phyloP scores from a whole-genome alignment of 2,888 invertebrate genomes.

The Argynnis bischoffii region DNA sequence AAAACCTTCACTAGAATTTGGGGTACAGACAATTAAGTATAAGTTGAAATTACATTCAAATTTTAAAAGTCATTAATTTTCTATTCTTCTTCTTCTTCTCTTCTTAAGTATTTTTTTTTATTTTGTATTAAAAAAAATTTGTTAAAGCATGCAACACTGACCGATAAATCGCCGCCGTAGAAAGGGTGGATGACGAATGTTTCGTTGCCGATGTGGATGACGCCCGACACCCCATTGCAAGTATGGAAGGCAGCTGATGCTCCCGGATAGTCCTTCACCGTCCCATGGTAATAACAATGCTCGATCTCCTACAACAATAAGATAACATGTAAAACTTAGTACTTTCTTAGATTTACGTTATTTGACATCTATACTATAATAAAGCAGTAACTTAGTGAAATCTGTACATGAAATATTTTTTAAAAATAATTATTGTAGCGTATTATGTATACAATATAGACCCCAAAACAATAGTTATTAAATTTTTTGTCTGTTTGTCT shows the following conservation, averaged over 20 bases:
- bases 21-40: too few species aligned
- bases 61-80: too few species aligned
- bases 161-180: slow-evolving; percentile 97
- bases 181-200: slow-evolving; percentile 99
- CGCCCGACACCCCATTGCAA: slow-evolving; percentile 98
- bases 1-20: too few species aligned
- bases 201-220: slow-evolving; percentile 98
- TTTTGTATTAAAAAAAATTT: neutral
- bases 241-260: slow-evolving; percentile 98
- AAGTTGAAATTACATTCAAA: too few species aligned
- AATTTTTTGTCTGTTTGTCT: too few species aligned
- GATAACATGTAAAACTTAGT: slow-evolving; percentile 5
- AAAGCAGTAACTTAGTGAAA: too few species aligned
- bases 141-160: slow-evolving; percentile 83
- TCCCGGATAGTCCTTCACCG: slow-evolving; percentile 97
- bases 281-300: slow-evolving; percentile 99
- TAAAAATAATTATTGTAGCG: too few species aligned
- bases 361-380: too few species aligned
- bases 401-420: too few species aligned
- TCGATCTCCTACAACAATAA: slow-evolving; percentile 90
- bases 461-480: too few species aligned
- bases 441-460: too few species aligned
- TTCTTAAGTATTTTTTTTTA: neutral
- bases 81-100: neutral
- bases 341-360: neutral